phyloP scores from a whole-genome alignment of 1,140 invertebrate genomes.

The Drosophila ogumai region DNA sequence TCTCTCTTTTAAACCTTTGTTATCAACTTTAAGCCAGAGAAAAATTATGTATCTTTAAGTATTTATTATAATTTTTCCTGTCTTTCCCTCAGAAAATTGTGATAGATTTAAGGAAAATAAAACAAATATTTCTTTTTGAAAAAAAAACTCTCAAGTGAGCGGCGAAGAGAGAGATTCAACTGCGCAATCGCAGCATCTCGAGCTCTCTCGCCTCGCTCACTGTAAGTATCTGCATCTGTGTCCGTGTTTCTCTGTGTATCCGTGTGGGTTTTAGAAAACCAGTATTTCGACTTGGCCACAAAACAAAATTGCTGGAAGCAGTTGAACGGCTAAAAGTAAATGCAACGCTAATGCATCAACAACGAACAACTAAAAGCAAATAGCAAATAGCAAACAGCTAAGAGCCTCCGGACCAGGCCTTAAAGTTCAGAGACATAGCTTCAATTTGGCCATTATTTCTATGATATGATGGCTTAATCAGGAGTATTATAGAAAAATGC shows the following conservation, averaged over 20 bases:
- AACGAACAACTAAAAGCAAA: conserved; percentile 20
- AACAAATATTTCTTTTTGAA: conserved; percentile 17
- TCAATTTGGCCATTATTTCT: conserved; percentile 33
- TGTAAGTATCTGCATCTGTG: conserved; percentile 5
- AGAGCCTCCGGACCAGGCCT: conserved; percentile 22
- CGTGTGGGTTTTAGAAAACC: conserved; percentile 73
- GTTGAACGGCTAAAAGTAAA: conserved; percentile 55
- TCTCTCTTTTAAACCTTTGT: not conserved
- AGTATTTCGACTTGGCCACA: conserved; percentile 62
- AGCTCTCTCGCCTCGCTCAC: conserved; percentile 13
- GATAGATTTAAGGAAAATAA: conserved; percentile 37
- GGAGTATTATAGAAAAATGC: conserved; percentile 74
- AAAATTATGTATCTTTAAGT: not conserved
- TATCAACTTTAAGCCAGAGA: not conserved
- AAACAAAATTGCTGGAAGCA: conserved; percentile 41
- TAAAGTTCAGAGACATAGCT: conserved; percentile 66
- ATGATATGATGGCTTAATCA: conserved; percentile 73
- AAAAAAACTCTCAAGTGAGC: conserved; percentile 37
- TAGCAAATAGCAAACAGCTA: conserved; percentile 16
- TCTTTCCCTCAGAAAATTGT: conserved; percentile 31
- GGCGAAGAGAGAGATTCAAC: conserved; percentile 5
- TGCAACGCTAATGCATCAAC: conserved; percentile 55
- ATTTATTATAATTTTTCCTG: not conserved
- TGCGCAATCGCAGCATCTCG: conserved; percentile 67
- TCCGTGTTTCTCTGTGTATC: conserved; percentile 8